These are phyloP conservation scores for Penaeus japonicus DNA, from an alignment of 1,140 invertebrate species.

Conservation along the genomic window DNA sequence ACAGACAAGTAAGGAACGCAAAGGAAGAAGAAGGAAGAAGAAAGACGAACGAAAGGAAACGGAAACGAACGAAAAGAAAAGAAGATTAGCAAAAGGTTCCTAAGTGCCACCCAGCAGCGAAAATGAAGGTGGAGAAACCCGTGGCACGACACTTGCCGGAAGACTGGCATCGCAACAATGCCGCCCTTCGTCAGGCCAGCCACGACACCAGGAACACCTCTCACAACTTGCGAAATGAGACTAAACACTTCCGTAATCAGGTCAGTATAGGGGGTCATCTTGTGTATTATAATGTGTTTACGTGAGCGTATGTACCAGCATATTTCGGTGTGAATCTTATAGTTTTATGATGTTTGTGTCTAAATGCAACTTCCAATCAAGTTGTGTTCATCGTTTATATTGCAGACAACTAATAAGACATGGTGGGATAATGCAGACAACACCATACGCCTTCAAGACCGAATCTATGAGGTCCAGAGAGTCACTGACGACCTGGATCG, in stretches of 20 bases:
- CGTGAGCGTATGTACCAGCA: neutral
- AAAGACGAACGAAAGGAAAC: neutral
- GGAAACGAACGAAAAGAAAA: neutral
- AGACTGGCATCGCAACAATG: slow-evolving; percentile 28
- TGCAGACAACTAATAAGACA: slow-evolving; percentile 33
- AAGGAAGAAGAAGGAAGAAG: too few species aligned
- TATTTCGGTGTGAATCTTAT: too few species aligned
- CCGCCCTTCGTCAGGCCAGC: slow-evolving; percentile 22
- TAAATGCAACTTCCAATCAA: too few species aligned
- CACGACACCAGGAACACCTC: slow-evolving; percentile 32
- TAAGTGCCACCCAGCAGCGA: neutral
- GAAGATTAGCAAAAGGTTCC: neutral
- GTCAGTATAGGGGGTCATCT: neutral
- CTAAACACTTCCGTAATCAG: slow-evolving; percentile 29
- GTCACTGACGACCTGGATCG: slow-evolving; percentile 38
- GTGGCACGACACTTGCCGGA: slow-evolving; percentile 17
- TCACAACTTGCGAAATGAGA: slow-evolving; percentile 27
- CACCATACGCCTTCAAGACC: slow-evolving; percentile 39
- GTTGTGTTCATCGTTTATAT: too few species aligned
- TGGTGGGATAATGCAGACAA: slow-evolving; percentile 32
- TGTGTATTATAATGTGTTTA: neutral
- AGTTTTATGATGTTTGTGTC: too few species aligned
- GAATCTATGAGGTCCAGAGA: slow-evolving; percentile 37
- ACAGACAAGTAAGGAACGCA: too few species aligned
- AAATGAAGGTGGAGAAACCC: slow-evolving; percentile 34